Percentiles rank a stretch among this genome's conserved stretches.
phyloP scores from a whole-genome alignment of 1,140 invertebrate genomes.

The Oncopeltus fasciatus region DNA sequence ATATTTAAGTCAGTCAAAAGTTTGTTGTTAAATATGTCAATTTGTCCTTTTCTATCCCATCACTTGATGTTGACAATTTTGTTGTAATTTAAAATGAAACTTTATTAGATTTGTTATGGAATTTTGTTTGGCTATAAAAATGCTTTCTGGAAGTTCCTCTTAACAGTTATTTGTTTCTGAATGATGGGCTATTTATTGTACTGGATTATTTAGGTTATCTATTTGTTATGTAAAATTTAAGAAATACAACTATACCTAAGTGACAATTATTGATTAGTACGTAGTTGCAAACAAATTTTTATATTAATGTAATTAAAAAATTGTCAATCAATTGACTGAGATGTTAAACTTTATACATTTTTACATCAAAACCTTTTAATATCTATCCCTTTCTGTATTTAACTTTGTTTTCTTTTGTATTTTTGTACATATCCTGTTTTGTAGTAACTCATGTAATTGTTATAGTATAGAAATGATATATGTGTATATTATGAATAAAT shows the following conservation, averaged over 20 bases:
- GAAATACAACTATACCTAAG: background rate
- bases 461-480: slow-evolving; percentile 9
- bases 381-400: background rate
- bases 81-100: too few relatives aligned
- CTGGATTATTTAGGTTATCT: too few relatives aligned
- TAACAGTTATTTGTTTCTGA: background rate
- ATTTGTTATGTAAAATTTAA: too few relatives aligned
- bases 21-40: too few relatives aligned
- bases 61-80: too few relatives aligned
- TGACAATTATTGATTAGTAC: background rate
- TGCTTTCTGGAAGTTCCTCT: background rate
- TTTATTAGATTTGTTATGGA: background rate
- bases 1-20: too few relatives aligned
- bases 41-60: too few relatives aligned
- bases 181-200: background rate
- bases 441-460: slow-evolving; percentile 7
- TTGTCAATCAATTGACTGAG: slow-evolving; percentile 6
- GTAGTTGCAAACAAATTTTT: background rate
- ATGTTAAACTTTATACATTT: slow-evolving; percentile 10
- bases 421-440: slow-evolving; percentile 13
- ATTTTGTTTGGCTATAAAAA: background rate
- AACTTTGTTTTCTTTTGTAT: slow-evolving; percentile 1
- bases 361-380: slow-evolving; percentile 1
- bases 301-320: background rate
- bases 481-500: background rate